Base-by-base conservation (phyloP, 2,797 vertebrate genomes). In the Manis pentadactyla region DNA sequence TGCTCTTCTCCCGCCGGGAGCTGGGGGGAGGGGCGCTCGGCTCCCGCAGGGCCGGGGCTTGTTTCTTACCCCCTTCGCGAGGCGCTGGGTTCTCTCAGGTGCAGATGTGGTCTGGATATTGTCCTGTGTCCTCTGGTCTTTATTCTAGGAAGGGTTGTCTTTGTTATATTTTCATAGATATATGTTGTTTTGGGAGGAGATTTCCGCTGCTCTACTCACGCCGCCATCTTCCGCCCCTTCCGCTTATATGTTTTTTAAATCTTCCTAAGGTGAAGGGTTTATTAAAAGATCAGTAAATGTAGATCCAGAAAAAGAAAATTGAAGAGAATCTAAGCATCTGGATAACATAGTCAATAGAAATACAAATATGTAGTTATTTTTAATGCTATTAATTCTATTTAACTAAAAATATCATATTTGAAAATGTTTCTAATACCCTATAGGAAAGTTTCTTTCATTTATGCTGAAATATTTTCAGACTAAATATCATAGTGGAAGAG, bases 241-340 rank as follows among this genome's bases (percentile, higher is more conserved):
- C n/a, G n/a, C n/a, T n/a, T n/a, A n/a, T n/a, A n/a, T 59, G 31
- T 37, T 87, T 93, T 77, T 6, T 77, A 92, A 68, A 73, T 63
- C 27, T 73, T 93, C 27, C 51, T 64, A 5, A 11, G 15, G 21
- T 87, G 11, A 34, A 46, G 46, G 46, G 46, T 46, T 46, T 46
- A 46, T 73, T n/a, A 75, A 90, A 94, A 84, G 13, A 61, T 57
- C 25, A 92, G n/a, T 81, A 88, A 79, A 64, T 71, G 13, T n/a
- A 59, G 4, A 59, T 34, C 7, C 11, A 88, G 42, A 66, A 84
- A 77, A 73, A 29, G 4, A 89, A 63, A 46, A 27, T 14, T n/a
- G 63, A 74, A 86, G 7, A 68, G 1, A 61, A 92, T 61, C 17
- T 90, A 57, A 87, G 15, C 42, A 53, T 82, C 25, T 88, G 77